These are phyloP conservation scores for Plecotus auritus DNA, from an alignment of 2,113 vertebrate species.

Conservation along the genomic window DNA sequence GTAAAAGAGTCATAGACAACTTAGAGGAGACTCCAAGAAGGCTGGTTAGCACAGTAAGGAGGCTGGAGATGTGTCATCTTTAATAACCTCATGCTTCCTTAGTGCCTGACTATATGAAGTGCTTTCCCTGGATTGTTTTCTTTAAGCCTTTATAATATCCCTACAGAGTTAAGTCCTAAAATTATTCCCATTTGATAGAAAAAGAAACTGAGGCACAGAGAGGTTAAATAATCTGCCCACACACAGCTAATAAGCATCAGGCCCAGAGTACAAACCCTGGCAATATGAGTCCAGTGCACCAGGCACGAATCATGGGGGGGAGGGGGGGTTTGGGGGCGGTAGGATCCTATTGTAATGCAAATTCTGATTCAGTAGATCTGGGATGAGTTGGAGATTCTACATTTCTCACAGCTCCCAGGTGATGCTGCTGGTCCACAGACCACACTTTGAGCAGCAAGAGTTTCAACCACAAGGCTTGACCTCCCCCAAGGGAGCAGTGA, in stretches of 20 bases:
- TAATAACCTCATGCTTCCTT: not conserved
- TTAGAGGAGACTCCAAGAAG: not conserved
- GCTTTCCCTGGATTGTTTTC: not conserved
- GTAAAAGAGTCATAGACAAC: not conserved
- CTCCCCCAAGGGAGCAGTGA: not conserved
- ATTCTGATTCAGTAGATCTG: not conserved
- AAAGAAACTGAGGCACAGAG: not conserved
- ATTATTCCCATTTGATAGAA: not conserved
- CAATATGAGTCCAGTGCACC: not conserved
- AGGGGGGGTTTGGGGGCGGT: rapidly evolving
- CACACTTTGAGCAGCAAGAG: not conserved
- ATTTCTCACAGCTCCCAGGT: not conserved
- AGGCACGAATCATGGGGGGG: rapidly evolving
- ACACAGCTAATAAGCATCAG: not conserved
- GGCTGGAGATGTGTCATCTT: not conserved
- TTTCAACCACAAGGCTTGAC: not conserved
- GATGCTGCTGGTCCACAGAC: not conserved
- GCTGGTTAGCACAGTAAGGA: not conserved
- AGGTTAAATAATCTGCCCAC: not conserved
- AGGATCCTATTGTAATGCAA: not conserved
- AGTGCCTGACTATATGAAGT: not conserved
- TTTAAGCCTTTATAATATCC: not conserved
- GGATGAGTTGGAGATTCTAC: not conserved
- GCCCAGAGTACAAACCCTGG: not conserved
- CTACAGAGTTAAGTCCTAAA: not conserved